Evolutionary conservation across 1,140 invertebrate genomes (phyloP).

Genomic region (Drosophila biarmipes): DNA sequence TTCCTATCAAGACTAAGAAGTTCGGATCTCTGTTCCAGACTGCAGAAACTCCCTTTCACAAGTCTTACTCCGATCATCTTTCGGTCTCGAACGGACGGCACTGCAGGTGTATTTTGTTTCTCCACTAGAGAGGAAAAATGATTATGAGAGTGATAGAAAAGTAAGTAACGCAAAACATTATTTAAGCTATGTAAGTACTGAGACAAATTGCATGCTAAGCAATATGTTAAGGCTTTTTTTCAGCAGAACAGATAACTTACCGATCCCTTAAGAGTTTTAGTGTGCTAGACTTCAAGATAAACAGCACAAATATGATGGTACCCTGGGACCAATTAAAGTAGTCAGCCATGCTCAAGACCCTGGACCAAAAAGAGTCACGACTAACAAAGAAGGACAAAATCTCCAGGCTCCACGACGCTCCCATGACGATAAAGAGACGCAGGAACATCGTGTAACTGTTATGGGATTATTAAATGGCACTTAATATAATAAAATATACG

Average conservation of each 20-base stretch:
- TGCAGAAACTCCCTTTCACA: no score
- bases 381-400: slow-evolving; percentile 84
- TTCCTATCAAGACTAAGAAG: no score
- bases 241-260: slow-evolving; percentile 34
- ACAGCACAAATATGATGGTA: slow-evolving; percentile 87
- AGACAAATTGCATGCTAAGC: no score
- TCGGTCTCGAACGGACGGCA: no score
- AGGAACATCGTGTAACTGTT: slow-evolving; percentile 88
- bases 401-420: slow-evolving; percentile 89
- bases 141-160: no score
- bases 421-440: slow-evolving; percentile 90
- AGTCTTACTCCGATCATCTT: no score
- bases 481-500: no score
- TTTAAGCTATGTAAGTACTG: no score
- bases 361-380: not conserved
- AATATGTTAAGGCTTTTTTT: not conserved
- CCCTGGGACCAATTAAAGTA: slow-evolving; percentile 86
- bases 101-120: no score
- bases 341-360: slow-evolving; percentile 85
- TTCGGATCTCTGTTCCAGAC: no score
- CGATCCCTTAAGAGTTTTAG: slow-evolving; percentile 43
- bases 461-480: slow-evolving; percentile 2
- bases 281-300: slow-evolving; percentile 84
- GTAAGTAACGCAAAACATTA: no score
- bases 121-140: no score